phyloP scores from a whole-genome alignment of 2,113 vertebrate species.

The Rynchops niger region DNA sequence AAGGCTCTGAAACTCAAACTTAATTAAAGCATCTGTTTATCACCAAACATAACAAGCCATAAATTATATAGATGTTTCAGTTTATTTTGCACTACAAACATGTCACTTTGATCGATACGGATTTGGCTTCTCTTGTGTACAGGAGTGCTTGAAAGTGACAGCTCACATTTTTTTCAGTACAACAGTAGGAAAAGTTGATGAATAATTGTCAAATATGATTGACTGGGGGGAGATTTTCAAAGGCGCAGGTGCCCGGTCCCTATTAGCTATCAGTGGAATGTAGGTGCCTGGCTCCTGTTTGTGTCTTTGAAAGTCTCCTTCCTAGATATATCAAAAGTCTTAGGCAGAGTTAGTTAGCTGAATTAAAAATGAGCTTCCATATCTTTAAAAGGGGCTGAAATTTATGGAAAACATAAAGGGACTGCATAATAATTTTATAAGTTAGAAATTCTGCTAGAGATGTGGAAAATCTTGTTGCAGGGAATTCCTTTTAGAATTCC shows the following conservation, averaged over 20 bases:
- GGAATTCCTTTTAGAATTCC: not conserved
- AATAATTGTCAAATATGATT: not conserved
- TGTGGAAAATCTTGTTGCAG: not conserved
- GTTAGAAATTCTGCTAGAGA: not conserved
- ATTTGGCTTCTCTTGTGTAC: slow-evolving; percentile 43
- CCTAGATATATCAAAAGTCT: not conserved
- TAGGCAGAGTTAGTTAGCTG: not conserved
- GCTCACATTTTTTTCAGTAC: not conserved
- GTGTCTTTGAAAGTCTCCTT: slow-evolving; percentile 35
- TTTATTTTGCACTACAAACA: slow-evolving; percentile 67
- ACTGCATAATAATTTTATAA: not conserved
- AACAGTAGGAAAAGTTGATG: slow-evolving; percentile 21
- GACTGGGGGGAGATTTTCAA: slow-evolving; percentile 40
- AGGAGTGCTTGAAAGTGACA: slow-evolving; percentile 49
- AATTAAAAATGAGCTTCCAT: not conserved
- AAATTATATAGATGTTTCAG: slow-evolving; percentile 64
- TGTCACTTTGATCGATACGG: slow-evolving; percentile 66
- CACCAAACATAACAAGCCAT: slow-evolving; percentile 62
- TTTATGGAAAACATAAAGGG: not conserved
- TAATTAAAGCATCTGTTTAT: slow-evolving; percentile 75
- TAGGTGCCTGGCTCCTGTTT: not conserved
- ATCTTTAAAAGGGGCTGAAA: not conserved
- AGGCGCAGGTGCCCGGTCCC: not conserved
- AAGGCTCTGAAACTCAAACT: slow-evolving; percentile 47
- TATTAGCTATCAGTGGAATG: slow-evolving; percentile 22